Evolutionary conservation across 2,797 vertebrate species (phyloP).

Genomic region (Halcyon chelicuti): DNA sequence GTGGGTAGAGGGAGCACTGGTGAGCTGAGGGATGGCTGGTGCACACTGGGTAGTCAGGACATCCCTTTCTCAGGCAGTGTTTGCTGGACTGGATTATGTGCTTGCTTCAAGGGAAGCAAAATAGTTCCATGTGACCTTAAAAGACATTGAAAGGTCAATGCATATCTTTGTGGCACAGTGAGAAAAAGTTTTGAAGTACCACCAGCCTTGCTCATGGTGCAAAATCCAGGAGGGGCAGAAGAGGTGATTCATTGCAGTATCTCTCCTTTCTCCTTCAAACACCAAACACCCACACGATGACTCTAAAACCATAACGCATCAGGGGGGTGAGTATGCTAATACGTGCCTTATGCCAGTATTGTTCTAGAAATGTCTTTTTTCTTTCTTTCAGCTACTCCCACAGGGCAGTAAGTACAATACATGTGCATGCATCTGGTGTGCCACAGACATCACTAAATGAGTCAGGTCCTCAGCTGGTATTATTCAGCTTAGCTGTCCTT

Average conservation of each 20-base stretch:
- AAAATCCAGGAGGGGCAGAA: not conserved
- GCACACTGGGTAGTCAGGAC: not conserved
- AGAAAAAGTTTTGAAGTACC: not conserved
- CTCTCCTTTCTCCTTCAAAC: constrained; percentile 37
- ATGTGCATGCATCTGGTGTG: constrained; percentile 20
- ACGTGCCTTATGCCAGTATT: constrained; percentile 36
- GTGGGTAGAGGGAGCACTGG: not conserved
- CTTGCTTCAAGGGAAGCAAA: not conserved
- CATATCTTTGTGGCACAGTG: not conserved
- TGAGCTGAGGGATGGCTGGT: not conserved
- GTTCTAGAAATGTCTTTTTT: constrained; percentile 59
- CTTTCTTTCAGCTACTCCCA: constrained; percentile 45
- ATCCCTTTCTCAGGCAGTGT: not conserved
- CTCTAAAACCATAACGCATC: constrained; percentile 10
- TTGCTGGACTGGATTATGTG: not conserved
- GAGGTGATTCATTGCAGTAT: not conserved
- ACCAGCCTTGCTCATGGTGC: not conserved
- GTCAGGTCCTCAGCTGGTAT: constrained; percentile 56
- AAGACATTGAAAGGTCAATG: not conserved
- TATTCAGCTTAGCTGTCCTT: constrained; percentile 3
- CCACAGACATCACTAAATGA: constrained; percentile 48
- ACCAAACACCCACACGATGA: not conserved
- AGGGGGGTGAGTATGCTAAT: not conserved
- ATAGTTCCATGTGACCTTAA: not conserved
- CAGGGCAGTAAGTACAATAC: constrained; percentile 45